These are phyloP conservation scores for Delphinus delphis DNA, from an alignment of 2,113 vertebrate genomes.

Conservation along the genomic window DNA sequence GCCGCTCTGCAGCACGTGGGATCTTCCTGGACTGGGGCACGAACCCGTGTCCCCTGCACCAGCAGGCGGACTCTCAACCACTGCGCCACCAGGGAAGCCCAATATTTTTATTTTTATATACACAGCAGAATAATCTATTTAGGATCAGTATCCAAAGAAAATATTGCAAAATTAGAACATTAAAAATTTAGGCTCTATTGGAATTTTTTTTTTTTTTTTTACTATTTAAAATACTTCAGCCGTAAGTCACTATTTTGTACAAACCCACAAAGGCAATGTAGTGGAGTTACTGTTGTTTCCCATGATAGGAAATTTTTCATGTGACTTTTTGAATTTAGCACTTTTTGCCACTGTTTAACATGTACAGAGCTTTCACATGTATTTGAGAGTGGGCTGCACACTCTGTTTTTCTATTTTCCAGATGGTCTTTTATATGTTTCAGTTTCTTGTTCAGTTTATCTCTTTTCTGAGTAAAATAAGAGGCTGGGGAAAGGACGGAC, in stretches of 20 bases:
- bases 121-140: not conserved
- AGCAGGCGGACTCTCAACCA: too few relatives aligned
- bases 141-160: not conserved
- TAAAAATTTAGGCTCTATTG: not conserved
- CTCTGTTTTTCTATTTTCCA: constrained; percentile 33
- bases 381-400: constrained; percentile 39
- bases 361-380: not conserved
- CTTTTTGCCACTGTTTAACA: not conserved
- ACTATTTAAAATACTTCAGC: not conserved
- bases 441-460: constrained; percentile 40
- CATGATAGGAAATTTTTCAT: not conserved
- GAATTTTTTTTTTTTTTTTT: not conserved
- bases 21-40: too few relatives aligned
- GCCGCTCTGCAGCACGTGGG: too few relatives aligned
- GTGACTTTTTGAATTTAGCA: not conserved
- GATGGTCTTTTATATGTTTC: constrained; percentile 35
- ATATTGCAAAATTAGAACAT: not conserved
- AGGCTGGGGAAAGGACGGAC: not conserved
- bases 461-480: constrained; percentile 21
- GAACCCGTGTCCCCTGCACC: too few relatives aligned
- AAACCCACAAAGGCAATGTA: not conserved
- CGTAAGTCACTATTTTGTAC: not conserved
- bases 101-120: not conserved
- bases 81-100: too few relatives aligned
- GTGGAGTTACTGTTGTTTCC: not conserved